Base-by-base conservation (phyloP, 2,888 invertebrate species). In the Drosophila hamatofila region DNA sequence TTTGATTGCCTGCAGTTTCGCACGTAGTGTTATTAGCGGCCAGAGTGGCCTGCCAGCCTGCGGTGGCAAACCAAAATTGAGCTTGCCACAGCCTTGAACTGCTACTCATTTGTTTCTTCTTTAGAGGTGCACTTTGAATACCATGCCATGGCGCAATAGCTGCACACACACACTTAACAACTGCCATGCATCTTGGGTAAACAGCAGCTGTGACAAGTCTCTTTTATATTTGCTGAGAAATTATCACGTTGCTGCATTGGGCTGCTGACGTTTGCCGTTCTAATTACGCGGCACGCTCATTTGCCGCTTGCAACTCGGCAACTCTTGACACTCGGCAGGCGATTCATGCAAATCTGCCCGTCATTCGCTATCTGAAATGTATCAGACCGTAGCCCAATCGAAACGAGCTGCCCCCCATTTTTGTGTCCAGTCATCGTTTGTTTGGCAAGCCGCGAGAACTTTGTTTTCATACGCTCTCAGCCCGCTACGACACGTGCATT, bases 351-450 rank as follows among this genome's bases (percentile, higher is more conserved):
- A 62, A 78, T 41, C 16, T 65, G 70, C 70, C 27, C 37, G 61
- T 79, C 76, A 75, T 65, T 61, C 39, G 58, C 33, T 21, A 33
- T 12, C 30, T 49, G 25, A 23, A 54, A 42, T 33, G 21, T 55
- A 60, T 25, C 61, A 55, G 42, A 57, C 37, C 41, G 35, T 59
- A 52, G 25, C 55, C 57, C 37, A 57, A 59, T 52, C 44, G 41
- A 25, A 54, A 37, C 72, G 72, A 64, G 46, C 52, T 33, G 23
- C 37, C 51, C 51, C 74, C 74, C 52, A 30, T 49, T 49, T 67
- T 82, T 66, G 37, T 80, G 88, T 58, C 27, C 74, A 68, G 88
- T 88, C 88, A 83, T 84, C 76, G 56, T 81, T 81, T 84, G 70
- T 79, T 54, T 33, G 62, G 67, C 67, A 62, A 76, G 46, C 59